Conservation (phyloP, 1,140 invertebrate species). For the Archegozetes longisetosus region DNA sequence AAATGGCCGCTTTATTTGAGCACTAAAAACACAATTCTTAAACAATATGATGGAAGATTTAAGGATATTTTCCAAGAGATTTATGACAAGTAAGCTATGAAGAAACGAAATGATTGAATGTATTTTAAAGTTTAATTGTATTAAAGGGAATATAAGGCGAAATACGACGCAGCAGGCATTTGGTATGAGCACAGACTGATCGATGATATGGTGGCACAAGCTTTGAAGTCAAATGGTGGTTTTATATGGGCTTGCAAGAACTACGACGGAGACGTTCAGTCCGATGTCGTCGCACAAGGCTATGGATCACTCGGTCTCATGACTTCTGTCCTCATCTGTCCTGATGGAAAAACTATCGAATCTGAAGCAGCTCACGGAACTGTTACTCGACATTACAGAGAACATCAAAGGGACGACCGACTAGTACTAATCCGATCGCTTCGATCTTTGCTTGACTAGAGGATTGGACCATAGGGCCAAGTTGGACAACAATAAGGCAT, state of each 20-base stretch:
- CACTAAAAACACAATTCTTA: conserved; percentile 98
- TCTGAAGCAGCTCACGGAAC: conserved; percentile 95
- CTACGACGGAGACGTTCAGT: conserved; percentile 98
- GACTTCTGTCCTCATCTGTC: conserved; percentile 81
- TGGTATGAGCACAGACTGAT: conserved; percentile 97
- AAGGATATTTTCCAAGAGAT: conserved; percentile 99
- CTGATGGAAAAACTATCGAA: conserved; percentile 91
- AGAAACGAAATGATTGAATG: conserved; percentile 24
- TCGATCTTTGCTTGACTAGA: conserved; percentile 93
- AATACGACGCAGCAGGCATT: conserved; percentile 66
- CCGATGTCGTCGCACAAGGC: conserved; percentile 90
- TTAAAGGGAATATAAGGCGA: conserved; percentile 50
- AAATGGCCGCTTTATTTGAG: conserved; percentile 83
- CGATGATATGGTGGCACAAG: conserved; percentile 99
- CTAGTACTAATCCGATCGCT: conserved; percentile 92
- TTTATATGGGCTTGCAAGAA: conserved; percentile 99
- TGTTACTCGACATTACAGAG: conserved; percentile 82
- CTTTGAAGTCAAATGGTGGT: conserved; percentile 92
- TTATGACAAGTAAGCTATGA: conserved; percentile 42
- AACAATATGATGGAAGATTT: conserved; percentile 94
- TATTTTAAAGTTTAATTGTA: conserved; percentile 1
- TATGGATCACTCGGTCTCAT: conserved; percentile 71
- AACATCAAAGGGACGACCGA: conserved; percentile 71
- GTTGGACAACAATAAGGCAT: conserved; percentile 54
- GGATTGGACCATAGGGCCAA: conserved; percentile 81